Conservation (phyloP, 2,113 vertebrate genomes). For the Albula glossodonta region DNA sequence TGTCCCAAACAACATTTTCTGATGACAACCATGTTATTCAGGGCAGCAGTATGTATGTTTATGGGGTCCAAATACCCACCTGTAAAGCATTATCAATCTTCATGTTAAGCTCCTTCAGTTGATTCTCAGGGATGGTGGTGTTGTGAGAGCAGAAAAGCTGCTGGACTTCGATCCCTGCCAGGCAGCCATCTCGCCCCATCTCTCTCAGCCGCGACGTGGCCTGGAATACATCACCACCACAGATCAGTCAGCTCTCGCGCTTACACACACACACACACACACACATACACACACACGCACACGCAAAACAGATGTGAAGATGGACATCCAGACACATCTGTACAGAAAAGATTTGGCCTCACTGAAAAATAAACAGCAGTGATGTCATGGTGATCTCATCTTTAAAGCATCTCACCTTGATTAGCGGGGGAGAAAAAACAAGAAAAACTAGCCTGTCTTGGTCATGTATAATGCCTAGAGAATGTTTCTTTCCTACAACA, state of each 20-base stretch:
- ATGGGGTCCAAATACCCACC: slow-evolving; percentile 59
- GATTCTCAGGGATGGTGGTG: slow-evolving; percentile 90
- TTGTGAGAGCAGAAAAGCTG: slow-evolving; percentile 97
- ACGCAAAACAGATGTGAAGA: too few relatives aligned
- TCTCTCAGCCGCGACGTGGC: slow-evolving; percentile 88
- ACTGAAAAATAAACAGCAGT: not conserved
- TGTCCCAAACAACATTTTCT: too few relatives aligned
- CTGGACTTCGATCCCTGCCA: slow-evolving; percentile 96
- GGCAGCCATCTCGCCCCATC: slow-evolving; percentile 85
- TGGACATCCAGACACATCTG: not conserved
- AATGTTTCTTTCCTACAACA: not conserved
- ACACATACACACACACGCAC: not conserved
- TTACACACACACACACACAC: not conserved
- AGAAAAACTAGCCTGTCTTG: not conserved
- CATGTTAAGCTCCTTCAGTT: slow-evolving; percentile 93
- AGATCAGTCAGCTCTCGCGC: not conserved
- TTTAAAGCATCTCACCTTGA: slow-evolving; percentile 3
- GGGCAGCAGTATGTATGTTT: not conserved
- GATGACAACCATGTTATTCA: too few relatives aligned
- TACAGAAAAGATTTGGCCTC: not conserved
- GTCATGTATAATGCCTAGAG: not conserved
- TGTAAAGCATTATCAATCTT: slow-evolving; percentile 95
- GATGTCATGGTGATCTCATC: slow-evolving; percentile 4
- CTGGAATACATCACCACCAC: slow-evolving; percentile 58
- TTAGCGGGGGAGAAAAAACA: not conserved